These are phyloP conservation scores for Rissa tridactyla DNA, from an alignment of 2,113 vertebrate genomes.

Conservation along the genomic window DNA sequence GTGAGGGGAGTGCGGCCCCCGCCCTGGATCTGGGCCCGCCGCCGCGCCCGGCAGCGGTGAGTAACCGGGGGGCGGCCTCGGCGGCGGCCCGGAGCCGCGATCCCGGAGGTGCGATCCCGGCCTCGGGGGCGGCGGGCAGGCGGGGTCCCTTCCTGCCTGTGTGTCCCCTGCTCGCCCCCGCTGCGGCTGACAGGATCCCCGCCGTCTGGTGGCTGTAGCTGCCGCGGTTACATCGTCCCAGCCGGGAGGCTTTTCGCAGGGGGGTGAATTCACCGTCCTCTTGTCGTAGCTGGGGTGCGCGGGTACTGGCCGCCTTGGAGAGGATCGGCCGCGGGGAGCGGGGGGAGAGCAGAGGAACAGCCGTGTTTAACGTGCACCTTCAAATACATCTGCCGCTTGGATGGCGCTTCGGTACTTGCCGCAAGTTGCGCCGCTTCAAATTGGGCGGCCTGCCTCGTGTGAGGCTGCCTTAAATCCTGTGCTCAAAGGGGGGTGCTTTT, in stretches of 20 bases:
- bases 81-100: not conserved
- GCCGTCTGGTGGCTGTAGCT: not conserved
- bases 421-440: not conserved
- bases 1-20: not conserved
- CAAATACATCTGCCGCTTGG: fast-evolving
- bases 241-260: not conserved
- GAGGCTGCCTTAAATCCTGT: not conserved
- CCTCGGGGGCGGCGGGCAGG: not conserved
- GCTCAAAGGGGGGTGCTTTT: not conserved
- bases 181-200: not conserved
- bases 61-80: not conserved
- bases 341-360: not conserved
- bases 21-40: not conserved
- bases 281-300: no score
- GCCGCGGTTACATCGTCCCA: fast-evolving
- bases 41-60: not conserved
- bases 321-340: not conserved
- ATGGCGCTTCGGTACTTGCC: not conserved
- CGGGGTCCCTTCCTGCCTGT: not conserved
- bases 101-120: not conserved
- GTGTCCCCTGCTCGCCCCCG: not conserved
- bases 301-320: not conserved
- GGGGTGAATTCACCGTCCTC: not conserved
- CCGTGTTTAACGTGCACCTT: fast-evolving
- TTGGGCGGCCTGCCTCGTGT: fast-evolving